These are phyloP conservation scores for Paguma larvata DNA, from an alignment of 2,797 vertebrate species.

Conservation along the genomic window DNA sequence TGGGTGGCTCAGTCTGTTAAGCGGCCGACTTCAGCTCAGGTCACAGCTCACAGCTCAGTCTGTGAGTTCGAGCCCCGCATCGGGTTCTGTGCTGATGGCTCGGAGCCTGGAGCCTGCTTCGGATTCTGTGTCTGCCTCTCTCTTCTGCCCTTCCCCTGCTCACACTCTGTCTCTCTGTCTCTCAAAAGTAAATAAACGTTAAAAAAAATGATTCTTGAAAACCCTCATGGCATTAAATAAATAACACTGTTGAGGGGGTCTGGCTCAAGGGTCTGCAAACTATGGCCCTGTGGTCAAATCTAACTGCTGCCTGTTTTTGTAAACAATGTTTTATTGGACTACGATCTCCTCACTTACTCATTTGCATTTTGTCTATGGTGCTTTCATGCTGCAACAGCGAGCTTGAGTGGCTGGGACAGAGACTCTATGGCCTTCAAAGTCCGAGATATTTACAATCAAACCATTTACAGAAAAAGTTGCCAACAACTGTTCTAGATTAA, in stretches of 20 bases:
- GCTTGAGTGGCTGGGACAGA: neutral
- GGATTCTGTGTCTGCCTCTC: too few relatives aligned
- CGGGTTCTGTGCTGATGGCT: too few relatives aligned
- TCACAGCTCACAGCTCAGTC: too few relatives aligned
- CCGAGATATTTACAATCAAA: constrained; percentile 29
- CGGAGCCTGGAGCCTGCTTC: too few relatives aligned
- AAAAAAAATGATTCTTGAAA: constrained; percentile 3
- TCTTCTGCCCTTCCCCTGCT: too few relatives aligned
- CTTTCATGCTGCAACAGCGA: neutral
- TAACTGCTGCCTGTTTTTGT: constrained; percentile 5
- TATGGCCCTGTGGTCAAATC: neutral
- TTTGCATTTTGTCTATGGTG: neutral
- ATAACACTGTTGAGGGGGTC: neutral
- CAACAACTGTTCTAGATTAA: constrained; percentile 30
- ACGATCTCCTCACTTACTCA: neutral
- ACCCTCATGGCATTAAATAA: neutral
- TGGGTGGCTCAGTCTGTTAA: too few relatives aligned
- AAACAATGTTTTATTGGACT: constrained; percentile 35
- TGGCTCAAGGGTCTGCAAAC: neutral
- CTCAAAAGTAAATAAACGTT: too few relatives aligned
- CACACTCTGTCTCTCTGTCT: too few relatives aligned
- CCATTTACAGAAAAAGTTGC: neutral
- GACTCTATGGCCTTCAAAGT: neutral
- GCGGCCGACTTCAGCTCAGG: too few relatives aligned
- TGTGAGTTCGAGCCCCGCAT: too few relatives aligned